Evolutionary conservation across 2,797 vertebrate genomes (phyloP), one percentile per base, ranked within the genome.

Genomic region (Myotis daubentonii): DNA sequence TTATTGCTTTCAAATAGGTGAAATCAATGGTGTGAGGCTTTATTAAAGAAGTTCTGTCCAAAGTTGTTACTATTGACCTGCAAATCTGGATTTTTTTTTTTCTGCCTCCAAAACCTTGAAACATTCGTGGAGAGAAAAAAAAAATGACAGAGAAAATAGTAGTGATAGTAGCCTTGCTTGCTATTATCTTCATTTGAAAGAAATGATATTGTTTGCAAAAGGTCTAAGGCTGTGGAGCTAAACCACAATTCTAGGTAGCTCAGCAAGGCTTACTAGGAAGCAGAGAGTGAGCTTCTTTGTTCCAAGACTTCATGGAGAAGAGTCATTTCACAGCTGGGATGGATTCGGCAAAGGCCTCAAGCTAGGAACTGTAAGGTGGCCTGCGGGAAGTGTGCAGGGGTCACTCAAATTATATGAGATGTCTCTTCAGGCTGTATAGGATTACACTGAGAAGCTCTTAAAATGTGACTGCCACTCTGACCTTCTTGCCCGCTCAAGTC

Each of bases 351-450:
- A 96, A 95, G 85, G 93, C 97, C 97, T 98, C 97, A 84, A 94
- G 97, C 98, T 98, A 97, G 93, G 97, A 98, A 97, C 93, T 93
- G 91, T 93, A 49, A 97, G 97, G 66, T 98, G 98, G 98, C 96
- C 97, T 95, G 96, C n/a, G 36, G 96, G 94, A 97, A 74, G 91
- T 95, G 95, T 96, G 95, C 97, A 97, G 96, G 96, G 98, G 97
- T 98, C 98, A 97, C 66, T 53, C 30, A 57, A 97, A 97, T 98
- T 96, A 96, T 97, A 96, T 96, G 91, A 94, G 91, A 79, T 96
- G 80, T 97, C 87, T 98, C 98, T 98, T 97, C 53, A 2, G 98
- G 97, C 96, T 95, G 93, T 91, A 36, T 20, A 94, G 96, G 96
- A 91, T 85, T 96, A 95, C 89, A 97, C 97, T 96, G 94, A 68